Evolutionary conservation across 2,888 invertebrate species (phyloP).

Genomic region (Prosopocoilus inquinatus): DNA sequence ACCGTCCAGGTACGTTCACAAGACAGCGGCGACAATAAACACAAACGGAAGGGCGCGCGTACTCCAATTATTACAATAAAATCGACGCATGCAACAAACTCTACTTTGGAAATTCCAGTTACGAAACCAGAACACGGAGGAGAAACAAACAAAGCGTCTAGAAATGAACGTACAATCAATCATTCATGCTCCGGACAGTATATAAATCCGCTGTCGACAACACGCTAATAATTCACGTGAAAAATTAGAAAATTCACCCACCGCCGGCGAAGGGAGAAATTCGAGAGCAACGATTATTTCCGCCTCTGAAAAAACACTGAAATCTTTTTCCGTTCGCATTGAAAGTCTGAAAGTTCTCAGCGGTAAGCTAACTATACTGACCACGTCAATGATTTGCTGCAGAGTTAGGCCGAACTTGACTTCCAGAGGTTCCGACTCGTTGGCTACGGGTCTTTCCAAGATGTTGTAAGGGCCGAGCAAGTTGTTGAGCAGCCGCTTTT

Average conservation of each 20-base stretch:
- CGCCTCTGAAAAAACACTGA: slow-evolving; percentile 3
- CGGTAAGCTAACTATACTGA: slow-evolving; percentile 56
- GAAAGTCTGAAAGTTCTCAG: slow-evolving; percentile 7
- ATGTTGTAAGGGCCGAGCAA: slow-evolving; percentile 82
- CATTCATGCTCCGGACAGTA: too few species aligned
- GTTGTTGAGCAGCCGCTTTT: slow-evolving; percentile 82
- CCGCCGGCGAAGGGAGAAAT: not conserved
- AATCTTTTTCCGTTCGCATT: not conserved
- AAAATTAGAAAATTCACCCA: not conserved
- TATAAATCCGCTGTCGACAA: not conserved
- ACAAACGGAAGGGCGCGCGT: too few species aligned
- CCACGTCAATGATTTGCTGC: slow-evolving; percentile 94
- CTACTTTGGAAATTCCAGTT: too few species aligned
- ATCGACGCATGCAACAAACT: too few species aligned
- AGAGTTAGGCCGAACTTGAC: slow-evolving; percentile 89
- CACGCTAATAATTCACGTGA: not conserved
- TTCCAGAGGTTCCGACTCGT: slow-evolving; percentile 87
- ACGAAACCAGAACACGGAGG: too few species aligned
- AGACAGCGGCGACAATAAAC: too few species aligned
- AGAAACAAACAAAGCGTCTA: too few species aligned
- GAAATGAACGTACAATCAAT: too few species aligned
- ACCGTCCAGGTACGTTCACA: too few species aligned
- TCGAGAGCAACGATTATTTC: slow-evolving; percentile 1
- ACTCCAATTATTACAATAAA: too few species aligned
- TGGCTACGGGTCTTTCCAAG: slow-evolving; percentile 86